Conservation (phyloP, 1,140 invertebrate species). For the Papilio aristodemus region DNA sequence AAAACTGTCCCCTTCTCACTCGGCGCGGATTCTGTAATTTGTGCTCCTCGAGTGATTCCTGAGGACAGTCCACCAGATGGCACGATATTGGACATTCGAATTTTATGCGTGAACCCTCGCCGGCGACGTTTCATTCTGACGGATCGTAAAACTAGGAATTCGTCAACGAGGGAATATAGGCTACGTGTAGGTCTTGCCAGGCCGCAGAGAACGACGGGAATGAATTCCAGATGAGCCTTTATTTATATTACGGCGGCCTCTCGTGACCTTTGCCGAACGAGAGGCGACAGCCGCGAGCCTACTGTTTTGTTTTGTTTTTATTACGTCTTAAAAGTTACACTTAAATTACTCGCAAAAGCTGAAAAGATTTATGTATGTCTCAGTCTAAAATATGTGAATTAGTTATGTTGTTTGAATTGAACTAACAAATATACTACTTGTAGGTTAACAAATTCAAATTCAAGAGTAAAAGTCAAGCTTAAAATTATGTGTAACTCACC, state of each 20-base stretch:
- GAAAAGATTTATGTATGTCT: slow-evolving; percentile 19
- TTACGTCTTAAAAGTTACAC: slow-evolving; percentile 23
- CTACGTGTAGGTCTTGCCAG: slow-evolving; percentile 12
- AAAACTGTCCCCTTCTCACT: slow-evolving; percentile 59
- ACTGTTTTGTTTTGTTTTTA: slow-evolving; percentile 15
- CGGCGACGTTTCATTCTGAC: slow-evolving; percentile 38
- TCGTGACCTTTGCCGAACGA: slow-evolving; percentile 20
- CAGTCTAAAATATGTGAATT: background rate
- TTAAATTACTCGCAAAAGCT: slow-evolving; percentile 15
- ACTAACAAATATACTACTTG: background rate
- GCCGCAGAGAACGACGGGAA: slow-evolving; percentile 27
- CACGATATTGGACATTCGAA: slow-evolving; percentile 66
- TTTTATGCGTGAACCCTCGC: slow-evolving; percentile 60
- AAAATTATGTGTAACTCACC: slow-evolving; percentile 9
- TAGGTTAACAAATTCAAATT: background rate
- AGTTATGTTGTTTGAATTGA: background rate
- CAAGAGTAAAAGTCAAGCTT: background rate
- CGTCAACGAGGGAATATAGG: slow-evolving; percentile 42
- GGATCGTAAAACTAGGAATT: slow-evolving; percentile 56
- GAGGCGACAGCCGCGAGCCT: slow-evolving; percentile 17
- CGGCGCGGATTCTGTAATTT: slow-evolving; percentile 61
- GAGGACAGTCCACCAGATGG: slow-evolving; percentile 66
- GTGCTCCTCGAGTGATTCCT: slow-evolving; percentile 65
- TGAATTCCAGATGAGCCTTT: slow-evolving; percentile 33
- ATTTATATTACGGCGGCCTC: slow-evolving; percentile 29